These are phyloP conservation scores for Dryobates pubescens DNA, from an alignment of 2,797 vertebrate genomes.

Conservation along the genomic window DNA sequence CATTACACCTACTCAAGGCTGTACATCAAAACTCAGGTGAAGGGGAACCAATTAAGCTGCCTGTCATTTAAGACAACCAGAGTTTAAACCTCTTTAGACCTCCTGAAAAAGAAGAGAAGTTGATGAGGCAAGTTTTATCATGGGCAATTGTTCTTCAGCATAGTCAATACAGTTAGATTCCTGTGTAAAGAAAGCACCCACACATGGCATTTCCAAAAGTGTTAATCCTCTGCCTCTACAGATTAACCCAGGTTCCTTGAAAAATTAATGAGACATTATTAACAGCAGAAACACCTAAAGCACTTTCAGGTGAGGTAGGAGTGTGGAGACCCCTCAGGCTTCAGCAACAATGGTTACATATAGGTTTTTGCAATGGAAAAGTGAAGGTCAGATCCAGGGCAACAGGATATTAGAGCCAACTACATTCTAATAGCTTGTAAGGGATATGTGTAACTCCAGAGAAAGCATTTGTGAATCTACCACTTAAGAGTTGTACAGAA, in stretches of 20 bases:
- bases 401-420: fast-evolving
- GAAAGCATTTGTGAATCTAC: neutral
- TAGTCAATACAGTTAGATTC: neutral
- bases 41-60: neutral
- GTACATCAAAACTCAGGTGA: neutral
- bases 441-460: neutral
- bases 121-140: neutral
- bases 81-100: neutral
- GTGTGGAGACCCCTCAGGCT: neutral
- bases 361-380: neutral
- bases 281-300: neutral
- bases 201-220: neutral
- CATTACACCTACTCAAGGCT: neutral
- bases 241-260: neutral
- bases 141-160: neutral
- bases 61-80: neutral
- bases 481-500: neutral
- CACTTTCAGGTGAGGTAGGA: neutral
- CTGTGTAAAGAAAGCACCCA: neutral
- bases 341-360: neutral
- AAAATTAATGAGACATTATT: neutral
- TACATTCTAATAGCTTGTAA: neutral
- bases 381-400: neutral
- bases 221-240: neutral
- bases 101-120: neutral